Conservation (phyloP, 2,888 invertebrate species). For the Agrochola lychnidis region DNA sequence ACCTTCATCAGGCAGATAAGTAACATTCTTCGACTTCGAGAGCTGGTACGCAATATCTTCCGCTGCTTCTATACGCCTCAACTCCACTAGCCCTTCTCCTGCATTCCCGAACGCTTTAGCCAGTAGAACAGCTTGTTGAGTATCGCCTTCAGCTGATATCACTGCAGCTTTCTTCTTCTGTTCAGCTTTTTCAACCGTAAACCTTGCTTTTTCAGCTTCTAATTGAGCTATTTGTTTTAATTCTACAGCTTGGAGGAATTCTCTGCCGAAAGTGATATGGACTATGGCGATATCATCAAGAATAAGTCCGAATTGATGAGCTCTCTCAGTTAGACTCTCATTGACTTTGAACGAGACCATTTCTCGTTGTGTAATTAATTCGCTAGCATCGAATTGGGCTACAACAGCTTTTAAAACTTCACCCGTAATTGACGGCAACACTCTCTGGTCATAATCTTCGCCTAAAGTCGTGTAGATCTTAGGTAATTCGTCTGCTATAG, state of each 20-base stretch:
- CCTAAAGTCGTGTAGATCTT: conserved; percentile 97
- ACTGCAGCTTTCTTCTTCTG: conserved; percentile 96
- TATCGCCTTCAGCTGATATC: conserved; percentile 98
- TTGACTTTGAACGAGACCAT: conserved; percentile 81
- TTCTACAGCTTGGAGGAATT: conserved; percentile 98
- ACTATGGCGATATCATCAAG: conserved; percentile 62
- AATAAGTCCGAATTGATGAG: conserved; percentile 61
- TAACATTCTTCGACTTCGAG: conserved; percentile 96
- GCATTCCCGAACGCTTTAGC: conserved; percentile 96
- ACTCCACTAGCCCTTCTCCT: conserved; percentile 97
- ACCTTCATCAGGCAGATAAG: conserved; percentile 95
- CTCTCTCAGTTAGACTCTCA: conserved; percentile 59
- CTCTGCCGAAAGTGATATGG: conserved; percentile 86
- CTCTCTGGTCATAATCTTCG: conserved; percentile 98
- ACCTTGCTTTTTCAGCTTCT: conserved; percentile 98
- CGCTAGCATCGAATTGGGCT: conserved; percentile 98
- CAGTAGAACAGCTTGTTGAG: conserved; percentile 96
- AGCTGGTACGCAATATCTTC: conserved; percentile 98
- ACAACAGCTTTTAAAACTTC: conserved; percentile 99
- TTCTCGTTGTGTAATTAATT: conserved; percentile 98
- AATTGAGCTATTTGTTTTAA: conserved; percentile 99
- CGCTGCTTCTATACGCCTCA: conserved; percentile 98
- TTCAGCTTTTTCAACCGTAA: conserved; percentile 98
- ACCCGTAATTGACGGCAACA: conserved; percentile 98
- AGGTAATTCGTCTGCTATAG: conserved; percentile 95